Evolutionary conservation across 2,113 vertebrate species (phyloP).

Genomic region (Brevimyrus niger): DNA sequence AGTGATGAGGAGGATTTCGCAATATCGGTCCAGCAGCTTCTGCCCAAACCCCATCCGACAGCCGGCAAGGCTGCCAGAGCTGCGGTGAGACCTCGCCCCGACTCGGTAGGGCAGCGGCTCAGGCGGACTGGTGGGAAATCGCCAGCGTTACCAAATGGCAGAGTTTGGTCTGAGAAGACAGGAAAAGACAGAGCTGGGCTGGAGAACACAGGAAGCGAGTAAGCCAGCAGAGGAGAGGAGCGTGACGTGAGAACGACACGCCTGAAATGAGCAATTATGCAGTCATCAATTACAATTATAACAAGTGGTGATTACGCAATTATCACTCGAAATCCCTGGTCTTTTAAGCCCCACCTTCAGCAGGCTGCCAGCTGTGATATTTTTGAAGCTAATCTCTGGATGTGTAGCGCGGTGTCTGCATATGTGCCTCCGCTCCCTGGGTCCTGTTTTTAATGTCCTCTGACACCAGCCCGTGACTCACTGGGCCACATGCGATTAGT

Average conservation of each 20-base stretch:
- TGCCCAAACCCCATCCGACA: not conserved
- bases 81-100: not conserved
- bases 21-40: not conserved
- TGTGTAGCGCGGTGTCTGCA: not conserved
- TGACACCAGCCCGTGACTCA: not conserved
- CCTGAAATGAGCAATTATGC: slow-evolving; percentile 18
- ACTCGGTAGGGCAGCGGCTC: not conserved
- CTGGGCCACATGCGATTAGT: not conserved
- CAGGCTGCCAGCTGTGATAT: slow-evolving; percentile 23
- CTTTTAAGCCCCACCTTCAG: slow-evolving; percentile 23
- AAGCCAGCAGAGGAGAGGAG: not conserved
- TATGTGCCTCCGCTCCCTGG: not conserved
- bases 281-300: slow-evolving; percentile 33
- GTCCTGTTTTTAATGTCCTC: not conserved
- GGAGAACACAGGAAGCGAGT: not conserved
- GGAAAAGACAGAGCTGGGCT: not conserved
- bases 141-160: not conserved
- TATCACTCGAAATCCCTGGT: slow-evolving; percentile 36
- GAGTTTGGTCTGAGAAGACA: not conserved
- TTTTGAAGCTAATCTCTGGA: not conserved
- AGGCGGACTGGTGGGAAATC: not conserved
- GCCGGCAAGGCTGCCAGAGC: not conserved
- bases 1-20: not conserved
- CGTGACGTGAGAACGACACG: slow-evolving; percentile 6
- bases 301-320: slow-evolving; percentile 39